Conservation (phyloP, 37 sponge, comb jelly and placozoan genomes). For the Eunapius fragilis region DNA sequence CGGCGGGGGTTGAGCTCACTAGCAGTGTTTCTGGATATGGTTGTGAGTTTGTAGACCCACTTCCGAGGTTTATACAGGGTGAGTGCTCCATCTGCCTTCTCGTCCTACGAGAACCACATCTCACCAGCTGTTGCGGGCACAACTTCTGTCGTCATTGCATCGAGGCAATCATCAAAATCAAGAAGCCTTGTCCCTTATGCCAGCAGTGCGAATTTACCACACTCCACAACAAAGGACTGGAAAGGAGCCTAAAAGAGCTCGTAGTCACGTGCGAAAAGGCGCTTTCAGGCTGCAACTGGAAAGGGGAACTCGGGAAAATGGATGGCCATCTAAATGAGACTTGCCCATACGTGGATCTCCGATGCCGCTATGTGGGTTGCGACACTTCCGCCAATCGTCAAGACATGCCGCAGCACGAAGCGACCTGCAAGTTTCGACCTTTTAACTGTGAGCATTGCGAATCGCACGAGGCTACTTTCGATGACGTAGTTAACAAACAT, state of each 20-base stretch:
- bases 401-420: conserved; percentile 11
- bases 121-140: conserved; percentile 52
- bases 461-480: conserved; percentile 9
- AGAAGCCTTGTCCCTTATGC: conserved; percentile 49
- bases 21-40: too few species aligned
- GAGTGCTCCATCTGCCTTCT: conserved; percentile 51
- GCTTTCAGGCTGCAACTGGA: conserved; percentile 45
- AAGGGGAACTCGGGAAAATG: conserved; percentile 26
- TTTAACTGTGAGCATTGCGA: conserved; percentile 17
- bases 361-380: conserved; percentile 17
- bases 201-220: conserved; percentile 17
- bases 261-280: conserved; percentile 32
- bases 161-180: neutral
- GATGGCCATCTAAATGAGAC: conserved; percentile 16
- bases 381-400: neutral
- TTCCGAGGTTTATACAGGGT: conserved; percentile 13
- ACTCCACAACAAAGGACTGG: conserved; percentile 21
- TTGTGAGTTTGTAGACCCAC: conserved; percentile 30
- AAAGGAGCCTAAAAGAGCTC: conserved; percentile 30
- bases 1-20: neutral
- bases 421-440: conserved; percentile 17
- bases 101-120: conserved; percentile 35
- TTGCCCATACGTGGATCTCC: neutral
- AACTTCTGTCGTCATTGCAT: conserved; percentile 48
- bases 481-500: conserved; percentile 16